Evolutionary conservation across 2,113 vertebrate species (phyloP), one percentile per base, ranked within the genome.

Genomic region (Callithrix jacchus): DNA sequence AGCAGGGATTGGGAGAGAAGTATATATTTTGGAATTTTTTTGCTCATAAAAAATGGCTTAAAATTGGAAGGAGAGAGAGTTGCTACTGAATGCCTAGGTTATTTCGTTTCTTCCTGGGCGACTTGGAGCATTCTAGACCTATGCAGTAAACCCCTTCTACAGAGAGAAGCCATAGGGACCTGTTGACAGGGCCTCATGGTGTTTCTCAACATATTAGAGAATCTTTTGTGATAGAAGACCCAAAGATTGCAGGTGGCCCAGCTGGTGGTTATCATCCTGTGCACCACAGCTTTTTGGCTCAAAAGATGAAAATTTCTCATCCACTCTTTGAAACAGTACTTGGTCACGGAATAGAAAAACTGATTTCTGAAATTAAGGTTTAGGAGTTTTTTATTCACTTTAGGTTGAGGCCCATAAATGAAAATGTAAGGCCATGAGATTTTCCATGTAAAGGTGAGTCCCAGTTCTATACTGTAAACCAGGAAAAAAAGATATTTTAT

Each of bases 151-250:
- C 18, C 45, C 35, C 3, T 32, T 64, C 61, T 64, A 64, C 54
- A 49, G 32, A 79, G 89, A 76, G 66, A 80, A 70, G 45, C 82
- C 70, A 5, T 45, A 20, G 47, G 54, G 25, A 11, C 47, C 64
- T 37, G 0, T 6, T 87, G 32, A 16, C 0, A 2, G 68, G 23
- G 27, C 58, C 0, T 18, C 16, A 0, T 17, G 1, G 13, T 64
- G 1, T 47, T 37, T 9, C 21, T 56, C 10, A 32, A 3, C 2
- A 0, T 56, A 20, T 68, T 73, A 45, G 18, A 17, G 66, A 47
- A 3, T 49, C 64, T 86, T 45, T 64, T 42, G 7, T 18, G 1
- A 35, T 40, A 17, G 37, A 86, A 81, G 27, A 11, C 21, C 14
- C 5, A n/a, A 37, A 45, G 40, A 4, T 47, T 40, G 42, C 16